Base-by-base conservation (phyloP, 2,888 invertebrate genomes). In the Polymixis flavicincta region DNA sequence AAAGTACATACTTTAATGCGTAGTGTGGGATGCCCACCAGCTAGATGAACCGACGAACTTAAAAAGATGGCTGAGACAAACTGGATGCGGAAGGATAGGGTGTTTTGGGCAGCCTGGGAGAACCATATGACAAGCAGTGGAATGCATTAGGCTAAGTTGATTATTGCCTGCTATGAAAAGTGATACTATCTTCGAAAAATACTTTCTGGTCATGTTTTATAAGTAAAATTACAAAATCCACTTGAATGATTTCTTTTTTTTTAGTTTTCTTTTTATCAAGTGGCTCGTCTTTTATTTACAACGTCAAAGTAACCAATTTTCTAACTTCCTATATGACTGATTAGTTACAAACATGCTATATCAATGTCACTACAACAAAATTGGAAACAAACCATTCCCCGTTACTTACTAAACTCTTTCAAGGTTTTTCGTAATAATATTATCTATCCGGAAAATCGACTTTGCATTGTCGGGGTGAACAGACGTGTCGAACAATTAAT, bases 291-390 rank as follows among this genome's bases (percentile, higher is more conserved):
- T 79, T 22, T 32, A 5, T 45, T 28, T 50, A 45, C 28, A 17
- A 19, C 14, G 17, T 60, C 17, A 25, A 32, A 48, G 28, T 48
- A 37, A 59, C 45, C 63, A 76, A 48, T 71, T 64, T 76, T 48
- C 50, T 25, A 82, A 83, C 64, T 54, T 55, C 37, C 7, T 19
- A 42, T 57, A 48, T 78, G 64, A 78, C 52, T 70, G 79, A 81
- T 78, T 72, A 70, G 78, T 72, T 67, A 54, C 55, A 73, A 72
- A 78, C 83, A 66, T 66, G 78, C 67, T 81, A 55, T 72, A 71
- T 74, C 85, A 83, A 69, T 75, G 85, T 76, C 73, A 85, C 55
- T 60, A 69, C 50, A 71, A 83, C 88, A 14, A 82, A 82, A 63
- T 57, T 57, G 55, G 28, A 63, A 75, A 75, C 45, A 65, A 50